A percentile compares a stretch with the other conserved stretches of the same genome.
These are phyloP conservation scores for Caretta caretta DNA, from an alignment of 2,113 vertebrate species.

Conservation along the genomic window DNA sequence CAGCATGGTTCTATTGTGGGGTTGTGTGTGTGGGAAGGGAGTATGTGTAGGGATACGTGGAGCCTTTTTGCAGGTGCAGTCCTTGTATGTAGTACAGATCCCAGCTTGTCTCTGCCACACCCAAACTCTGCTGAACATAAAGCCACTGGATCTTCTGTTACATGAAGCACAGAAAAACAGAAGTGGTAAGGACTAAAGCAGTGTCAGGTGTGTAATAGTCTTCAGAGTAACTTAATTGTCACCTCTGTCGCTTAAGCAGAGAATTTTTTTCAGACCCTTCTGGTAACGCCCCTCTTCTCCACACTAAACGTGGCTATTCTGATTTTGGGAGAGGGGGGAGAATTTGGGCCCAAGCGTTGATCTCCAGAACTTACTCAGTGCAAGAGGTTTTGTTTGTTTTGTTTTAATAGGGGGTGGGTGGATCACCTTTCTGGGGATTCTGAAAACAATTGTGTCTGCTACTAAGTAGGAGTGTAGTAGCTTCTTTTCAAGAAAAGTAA, in stretches of 20 bases:
- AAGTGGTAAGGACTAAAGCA: neutral
- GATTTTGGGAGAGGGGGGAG: neutral
- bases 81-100: neutral
- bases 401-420: fast-evolving
- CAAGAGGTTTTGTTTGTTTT: constrained; percentile 1
- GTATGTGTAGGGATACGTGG: neutral
- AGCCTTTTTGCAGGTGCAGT: neutral
- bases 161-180: neutral
- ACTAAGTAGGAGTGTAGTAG: neutral
- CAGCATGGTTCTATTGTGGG: neutral
- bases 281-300: neutral
- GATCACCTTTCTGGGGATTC: neutral
- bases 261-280: neutral
- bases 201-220: neutral
- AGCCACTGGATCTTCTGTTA: neutral
- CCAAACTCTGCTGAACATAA: neutral
- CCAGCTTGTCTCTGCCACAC: neutral
- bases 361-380: neutral
- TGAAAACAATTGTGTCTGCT: constrained; percentile 1
- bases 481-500: neutral
- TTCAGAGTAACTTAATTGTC: neutral
- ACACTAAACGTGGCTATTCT: neutral
- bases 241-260: neutral
- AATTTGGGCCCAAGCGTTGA: neutral
- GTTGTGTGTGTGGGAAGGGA: neutral